These are phyloP conservation scores for Sternotherus odoratus DNA, from an alignment of 2,797 vertebrate species.

Conservation along the genomic window DNA sequence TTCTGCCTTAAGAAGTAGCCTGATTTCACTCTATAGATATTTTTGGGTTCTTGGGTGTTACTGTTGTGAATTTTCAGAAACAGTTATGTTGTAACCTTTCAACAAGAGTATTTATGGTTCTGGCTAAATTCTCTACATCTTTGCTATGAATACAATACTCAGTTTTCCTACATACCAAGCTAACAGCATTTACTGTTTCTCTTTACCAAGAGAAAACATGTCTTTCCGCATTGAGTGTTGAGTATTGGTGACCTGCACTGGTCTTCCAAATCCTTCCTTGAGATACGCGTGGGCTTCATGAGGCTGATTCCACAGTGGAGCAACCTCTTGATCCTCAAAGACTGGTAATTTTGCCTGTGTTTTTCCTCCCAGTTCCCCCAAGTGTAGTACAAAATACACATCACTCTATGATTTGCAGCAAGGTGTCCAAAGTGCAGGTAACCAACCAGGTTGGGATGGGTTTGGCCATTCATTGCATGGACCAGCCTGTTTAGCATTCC, in stretches of 20 bases:
- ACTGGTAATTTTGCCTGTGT: background rate
- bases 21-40: background rate
- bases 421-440: background rate
- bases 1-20: background rate
- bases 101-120: background rate
- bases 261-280: background rate
- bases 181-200: background rate
- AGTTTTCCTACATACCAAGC: background rate
- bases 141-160: background rate
- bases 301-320: background rate
- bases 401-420: background rate
- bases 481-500: background rate
- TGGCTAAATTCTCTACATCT: background rate
- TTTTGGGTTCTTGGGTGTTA: background rate
- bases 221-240: background rate
- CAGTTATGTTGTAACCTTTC: background rate
- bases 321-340: background rate
- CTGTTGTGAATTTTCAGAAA: background rate
- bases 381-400: background rate
- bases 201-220: background rate
- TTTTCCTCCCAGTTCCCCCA: background rate
- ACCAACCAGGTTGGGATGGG: background rate
- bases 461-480: accelerated
- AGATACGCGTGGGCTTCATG: background rate
- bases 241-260: background rate